phyloP scores from a whole-genome alignment of 2,888 invertebrate genomes.

The Parnassius smintheus region DNA sequence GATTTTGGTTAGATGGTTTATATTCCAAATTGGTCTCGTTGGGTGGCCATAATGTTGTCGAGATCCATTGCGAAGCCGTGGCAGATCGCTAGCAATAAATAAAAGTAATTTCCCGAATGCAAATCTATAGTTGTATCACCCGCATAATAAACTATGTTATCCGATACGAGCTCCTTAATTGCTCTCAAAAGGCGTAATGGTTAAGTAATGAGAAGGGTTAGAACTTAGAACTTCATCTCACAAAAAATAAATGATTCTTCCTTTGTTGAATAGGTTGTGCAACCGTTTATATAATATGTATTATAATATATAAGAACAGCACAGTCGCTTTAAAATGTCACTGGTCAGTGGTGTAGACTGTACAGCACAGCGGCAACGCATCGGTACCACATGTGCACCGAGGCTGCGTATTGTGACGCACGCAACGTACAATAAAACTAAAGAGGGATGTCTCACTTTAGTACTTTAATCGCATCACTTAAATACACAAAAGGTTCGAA shows the following conservation, averaged over 20 bases:
- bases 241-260: too few species aligned
- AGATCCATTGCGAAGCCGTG: too few species aligned
- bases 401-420: constrained; percentile 48
- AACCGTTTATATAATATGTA: too few species aligned
- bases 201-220: background rate
- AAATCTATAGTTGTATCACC: background rate
- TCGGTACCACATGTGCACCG: constrained; percentile 41
- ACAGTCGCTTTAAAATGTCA: background rate
- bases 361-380: background rate
- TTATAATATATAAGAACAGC: too few species aligned
- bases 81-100: too few species aligned
- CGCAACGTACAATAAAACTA: constrained; percentile 32
- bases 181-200: background rate
- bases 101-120: too few species aligned
- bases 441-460: constrained; percentile 22
- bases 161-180: background rate
- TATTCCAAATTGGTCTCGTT: too few species aligned
- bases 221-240: too few species aligned
- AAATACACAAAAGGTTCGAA: background rate
- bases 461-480: constrained; percentile 1
- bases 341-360: background rate
- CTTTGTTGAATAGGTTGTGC: background rate
- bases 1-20: too few species aligned
- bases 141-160: constrained; percentile 6
- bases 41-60: too few species aligned